These are phyloP conservation scores for Pterostichus madidus DNA, from an alignment of 2,888 invertebrate species.

Conservation along the genomic window DNA sequence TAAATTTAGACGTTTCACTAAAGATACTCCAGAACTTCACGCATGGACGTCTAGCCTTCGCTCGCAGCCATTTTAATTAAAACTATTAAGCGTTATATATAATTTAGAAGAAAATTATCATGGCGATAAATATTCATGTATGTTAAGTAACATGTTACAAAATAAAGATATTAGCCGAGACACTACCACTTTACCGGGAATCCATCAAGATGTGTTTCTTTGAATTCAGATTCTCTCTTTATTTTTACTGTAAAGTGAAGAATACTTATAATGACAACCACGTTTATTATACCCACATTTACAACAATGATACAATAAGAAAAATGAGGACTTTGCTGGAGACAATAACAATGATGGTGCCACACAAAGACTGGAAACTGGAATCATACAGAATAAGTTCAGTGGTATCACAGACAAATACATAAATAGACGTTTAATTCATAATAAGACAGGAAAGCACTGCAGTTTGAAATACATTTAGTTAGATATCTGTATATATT, in stretches of 20 bases:
- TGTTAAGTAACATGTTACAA: slow-evolving; percentile 61
- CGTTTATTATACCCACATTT: slow-evolving; percentile 37
- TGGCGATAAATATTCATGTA: slow-evolving; percentile 60
- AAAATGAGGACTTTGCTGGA: slow-evolving; percentile 26
- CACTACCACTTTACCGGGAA: slow-evolving; percentile 22
- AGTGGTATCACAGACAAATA: no score
- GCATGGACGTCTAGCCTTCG: slow-evolving; percentile 8
- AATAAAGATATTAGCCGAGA: slow-evolving; percentile 39
- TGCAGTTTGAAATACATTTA: no score
- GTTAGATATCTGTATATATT: no score
- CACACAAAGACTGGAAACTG: slow-evolving; percentile 17
- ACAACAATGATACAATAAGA: slow-evolving; percentile 39
- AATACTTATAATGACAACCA: slow-evolving; percentile 29
- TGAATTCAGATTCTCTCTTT: slow-evolving; percentile 1
- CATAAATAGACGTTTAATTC: no score
- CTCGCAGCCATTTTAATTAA: slow-evolving; percentile 47
- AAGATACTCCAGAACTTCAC: slow-evolving; percentile 43
- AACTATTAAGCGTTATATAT: slow-evolving; percentile 59
- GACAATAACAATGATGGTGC: slow-evolving; percentile 46
- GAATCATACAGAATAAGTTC: no score
- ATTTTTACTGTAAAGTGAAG: slow-evolving; percentile 23
- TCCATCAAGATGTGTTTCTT: slow-evolving; percentile 20
- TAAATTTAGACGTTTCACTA: slow-evolving; percentile 51
- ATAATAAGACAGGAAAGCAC: no score
- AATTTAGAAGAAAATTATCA: slow-evolving; percentile 61